phyloP scores from a whole-genome alignment of 2,797 vertebrate genomes.

The Astyanax mexicanus region DNA sequence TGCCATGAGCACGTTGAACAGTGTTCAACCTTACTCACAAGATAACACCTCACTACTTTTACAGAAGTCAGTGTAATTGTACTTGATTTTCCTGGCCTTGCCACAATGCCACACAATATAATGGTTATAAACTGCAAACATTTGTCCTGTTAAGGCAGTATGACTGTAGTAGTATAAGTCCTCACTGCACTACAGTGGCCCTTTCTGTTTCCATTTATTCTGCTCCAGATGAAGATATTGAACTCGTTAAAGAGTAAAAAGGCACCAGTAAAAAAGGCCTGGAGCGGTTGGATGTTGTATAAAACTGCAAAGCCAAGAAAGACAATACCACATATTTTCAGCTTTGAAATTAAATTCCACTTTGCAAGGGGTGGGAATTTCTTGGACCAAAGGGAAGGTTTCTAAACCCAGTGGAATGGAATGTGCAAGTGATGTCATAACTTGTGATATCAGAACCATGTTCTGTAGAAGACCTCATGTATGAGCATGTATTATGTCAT shows the following conservation, averaged over 20 bases:
- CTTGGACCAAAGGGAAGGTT: constrained; percentile 12
- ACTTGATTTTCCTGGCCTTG: not conserved
- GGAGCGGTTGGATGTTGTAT: not conserved
- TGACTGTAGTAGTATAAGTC: not conserved
- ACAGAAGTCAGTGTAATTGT: too few relatives aligned
- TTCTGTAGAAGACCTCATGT: too few relatives aligned
- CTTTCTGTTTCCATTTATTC: not conserved
- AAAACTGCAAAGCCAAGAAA: not conserved
- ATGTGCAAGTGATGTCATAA: constrained; percentile 20
- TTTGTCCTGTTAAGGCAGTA: too few relatives aligned
- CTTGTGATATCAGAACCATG: too few relatives aligned
- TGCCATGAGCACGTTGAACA: too few relatives aligned
- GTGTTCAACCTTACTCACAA: too few relatives aligned
- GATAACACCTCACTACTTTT: too few relatives aligned
- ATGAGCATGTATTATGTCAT: not conserved
- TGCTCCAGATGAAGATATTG: not conserved
- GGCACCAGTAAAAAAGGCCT: not conserved
- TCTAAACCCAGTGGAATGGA: constrained; percentile 13
- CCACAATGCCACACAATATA: not conserved
- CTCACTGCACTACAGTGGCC: not conserved
- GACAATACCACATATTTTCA: not conserved
- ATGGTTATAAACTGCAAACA: too few relatives aligned
- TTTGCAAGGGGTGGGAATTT: not conserved
- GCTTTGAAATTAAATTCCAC: constrained; percentile 12
- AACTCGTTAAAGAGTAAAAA: not conserved